Percentiles rank a stretch among this genome's conserved stretches.
phyloP scores from a whole-genome alignment of 1,140 invertebrate genomes.

The Forficula auricularia region DNA sequence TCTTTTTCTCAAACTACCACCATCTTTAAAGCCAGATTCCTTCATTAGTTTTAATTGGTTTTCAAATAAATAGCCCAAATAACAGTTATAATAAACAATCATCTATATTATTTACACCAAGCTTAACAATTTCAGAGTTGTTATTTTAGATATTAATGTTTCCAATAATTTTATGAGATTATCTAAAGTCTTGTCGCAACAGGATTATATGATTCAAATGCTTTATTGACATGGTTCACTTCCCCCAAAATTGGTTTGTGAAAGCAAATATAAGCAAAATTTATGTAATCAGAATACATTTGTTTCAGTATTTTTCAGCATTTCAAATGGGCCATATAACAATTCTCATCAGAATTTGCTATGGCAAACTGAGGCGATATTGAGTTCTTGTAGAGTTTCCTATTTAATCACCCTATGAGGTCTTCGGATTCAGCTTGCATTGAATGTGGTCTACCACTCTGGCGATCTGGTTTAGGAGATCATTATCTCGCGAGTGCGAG shows the following conservation, averaged over 20 bases:
- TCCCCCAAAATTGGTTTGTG: too few species aligned
- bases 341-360: conserved; percentile 14
- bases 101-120: conserved; percentile 7
- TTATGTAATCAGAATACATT: conserved; percentile 15
- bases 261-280: conserved; percentile 15
- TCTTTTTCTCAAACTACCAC: not conserved
- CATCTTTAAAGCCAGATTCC: not conserved
- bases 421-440: too few species aligned
- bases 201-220: conserved; percentile 15
- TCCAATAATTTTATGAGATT: conserved; percentile 10
- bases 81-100: conserved; percentile 9
- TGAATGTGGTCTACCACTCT: too few species aligned
- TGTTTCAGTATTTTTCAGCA: conserved; percentile 15
- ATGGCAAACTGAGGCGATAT: too few species aligned
- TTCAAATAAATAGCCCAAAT: conserved; percentile 11
- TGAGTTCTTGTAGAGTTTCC: too few species aligned
- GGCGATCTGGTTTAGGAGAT: too few species aligned
- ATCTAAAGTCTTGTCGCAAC: conserved; percentile 14
- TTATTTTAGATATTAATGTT: conserved; percentile 7
- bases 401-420: too few species aligned
- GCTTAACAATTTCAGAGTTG: conserved; percentile 7
- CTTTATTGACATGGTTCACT: conserved; percentile 14
- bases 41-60: conserved; percentile 3
- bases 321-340: conserved; percentile 17
- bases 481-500: too few species aligned